Evolutionary conservation across 2,888 invertebrate genomes (phyloP).

Genomic region (Busseola fusca): DNA sequence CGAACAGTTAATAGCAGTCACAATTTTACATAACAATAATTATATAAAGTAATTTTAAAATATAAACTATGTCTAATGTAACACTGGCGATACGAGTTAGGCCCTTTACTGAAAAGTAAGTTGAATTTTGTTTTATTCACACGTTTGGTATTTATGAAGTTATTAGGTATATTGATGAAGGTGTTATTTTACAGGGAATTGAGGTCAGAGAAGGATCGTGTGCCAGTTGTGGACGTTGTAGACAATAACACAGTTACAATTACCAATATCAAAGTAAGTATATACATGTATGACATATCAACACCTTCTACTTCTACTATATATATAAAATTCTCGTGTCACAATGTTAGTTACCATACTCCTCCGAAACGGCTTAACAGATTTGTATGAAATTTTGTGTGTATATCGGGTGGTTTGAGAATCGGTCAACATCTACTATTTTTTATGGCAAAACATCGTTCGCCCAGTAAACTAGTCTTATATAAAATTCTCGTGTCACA

Average conservation of each 20-base stretch:
- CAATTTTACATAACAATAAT: not conserved
- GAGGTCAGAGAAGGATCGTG: constrained; percentile 79
- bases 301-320: too few species aligned
- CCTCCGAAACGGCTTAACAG: too few species aligned
- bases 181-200: constrained; percentile 76
- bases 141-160: not conserved
- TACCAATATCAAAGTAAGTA: constrained; percentile 89
- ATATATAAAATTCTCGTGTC: too few species aligned
- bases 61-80: constrained; percentile 88
- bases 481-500: too few species aligned
- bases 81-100: constrained; percentile 91
- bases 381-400: too few species aligned
- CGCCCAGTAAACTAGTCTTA: too few species aligned
- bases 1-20: not conserved
- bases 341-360: too few species aligned
- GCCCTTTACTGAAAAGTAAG: constrained; percentile 90
- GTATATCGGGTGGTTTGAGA: too few species aligned
- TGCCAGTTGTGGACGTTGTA: constrained; percentile 81
- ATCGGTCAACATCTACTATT: too few species aligned
- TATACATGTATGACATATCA: too few species aligned
- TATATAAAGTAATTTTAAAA: not conserved
- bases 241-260: constrained; percentile 87
- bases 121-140: not conserved
- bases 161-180: not conserved
- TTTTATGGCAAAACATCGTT: too few species aligned